A percentile compares a stretch with the other conserved stretches of the same genome.
phyloP scores from a whole-genome alignment of 2,113 vertebrate genomes.

The Lipotes vexillifer region DNA sequence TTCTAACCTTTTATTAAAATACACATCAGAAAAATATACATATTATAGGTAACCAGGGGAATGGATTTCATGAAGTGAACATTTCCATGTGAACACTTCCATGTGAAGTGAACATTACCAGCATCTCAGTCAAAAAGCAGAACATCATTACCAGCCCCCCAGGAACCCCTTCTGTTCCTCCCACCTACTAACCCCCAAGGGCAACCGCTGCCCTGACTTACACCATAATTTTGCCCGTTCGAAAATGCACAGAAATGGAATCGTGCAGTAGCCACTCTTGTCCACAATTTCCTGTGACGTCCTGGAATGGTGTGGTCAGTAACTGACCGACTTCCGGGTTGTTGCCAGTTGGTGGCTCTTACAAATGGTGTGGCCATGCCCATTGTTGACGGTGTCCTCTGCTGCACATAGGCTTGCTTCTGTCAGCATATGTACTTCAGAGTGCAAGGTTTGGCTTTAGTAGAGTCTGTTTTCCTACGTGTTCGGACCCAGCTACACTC shows the following conservation, averaged over 20 bases:
- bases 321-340: not conserved
- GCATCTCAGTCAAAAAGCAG: not conserved
- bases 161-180: not conserved
- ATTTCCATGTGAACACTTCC: not conserved
- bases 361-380: not conserved
- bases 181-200: not conserved
- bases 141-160: not conserved
- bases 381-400: not conserved
- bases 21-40: not conserved
- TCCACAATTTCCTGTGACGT: not conserved
- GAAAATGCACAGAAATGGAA: not conserved
- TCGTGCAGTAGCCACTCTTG: rapidly evolving
- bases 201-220: not conserved
- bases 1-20: not conserved
- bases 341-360: not conserved
- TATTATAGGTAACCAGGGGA: not conserved
- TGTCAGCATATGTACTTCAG: not conserved
- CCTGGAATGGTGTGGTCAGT: too few relatives aligned
- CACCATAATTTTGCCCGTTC: not conserved
- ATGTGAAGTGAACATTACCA: not conserved
- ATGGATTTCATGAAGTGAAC: not conserved
- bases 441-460: not conserved
- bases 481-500: not conserved
- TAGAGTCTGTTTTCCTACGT: not conserved
- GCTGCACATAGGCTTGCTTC: too few relatives aligned